phyloP scores from a whole-genome alignment of 1,140 invertebrate species.

The Sitobion miscanthi region DNA sequence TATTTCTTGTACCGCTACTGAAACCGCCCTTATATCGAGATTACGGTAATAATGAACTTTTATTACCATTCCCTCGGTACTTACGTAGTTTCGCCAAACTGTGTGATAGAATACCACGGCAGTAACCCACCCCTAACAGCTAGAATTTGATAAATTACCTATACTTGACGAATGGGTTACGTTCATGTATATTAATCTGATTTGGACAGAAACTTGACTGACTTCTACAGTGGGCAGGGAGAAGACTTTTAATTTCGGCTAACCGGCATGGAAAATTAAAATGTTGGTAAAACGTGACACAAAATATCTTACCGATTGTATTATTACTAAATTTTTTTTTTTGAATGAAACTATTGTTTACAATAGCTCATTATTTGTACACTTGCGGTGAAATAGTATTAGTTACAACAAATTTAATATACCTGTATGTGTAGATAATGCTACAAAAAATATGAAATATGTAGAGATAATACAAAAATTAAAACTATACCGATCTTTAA shows the following conservation, averaged over 20 bases:
- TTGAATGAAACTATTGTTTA: background rate
- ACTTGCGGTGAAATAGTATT: background rate
- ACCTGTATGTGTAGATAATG: background rate
- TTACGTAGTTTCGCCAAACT: too few species aligned
- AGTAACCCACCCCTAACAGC: too few species aligned
- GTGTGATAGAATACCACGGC: too few species aligned
- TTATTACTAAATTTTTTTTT: background rate
- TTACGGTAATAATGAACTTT: too few species aligned
- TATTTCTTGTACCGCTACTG: too few species aligned
- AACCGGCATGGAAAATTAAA: background rate
- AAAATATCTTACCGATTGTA: background rate
- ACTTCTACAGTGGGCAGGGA: background rate
- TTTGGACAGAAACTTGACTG: background rate
- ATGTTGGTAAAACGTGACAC: background rate
- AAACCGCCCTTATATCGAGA: too few species aligned
- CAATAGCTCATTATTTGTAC: too few species aligned
- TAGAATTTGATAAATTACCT: background rate
- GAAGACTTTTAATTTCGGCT: background rate
- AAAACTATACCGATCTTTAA: background rate
- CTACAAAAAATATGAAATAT: background rate
- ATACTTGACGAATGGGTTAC: background rate
- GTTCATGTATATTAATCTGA: background rate
- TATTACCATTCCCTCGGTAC: too few species aligned
- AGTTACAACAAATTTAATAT: background rate
- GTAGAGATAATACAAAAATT: background rate